A percentile compares a stretch with the other conserved stretches of the same genome.
Evolutionary conservation across 2,113 vertebrate genomes (phyloP).

Genomic region (Lycocorax pyrrhopterus): DNA sequence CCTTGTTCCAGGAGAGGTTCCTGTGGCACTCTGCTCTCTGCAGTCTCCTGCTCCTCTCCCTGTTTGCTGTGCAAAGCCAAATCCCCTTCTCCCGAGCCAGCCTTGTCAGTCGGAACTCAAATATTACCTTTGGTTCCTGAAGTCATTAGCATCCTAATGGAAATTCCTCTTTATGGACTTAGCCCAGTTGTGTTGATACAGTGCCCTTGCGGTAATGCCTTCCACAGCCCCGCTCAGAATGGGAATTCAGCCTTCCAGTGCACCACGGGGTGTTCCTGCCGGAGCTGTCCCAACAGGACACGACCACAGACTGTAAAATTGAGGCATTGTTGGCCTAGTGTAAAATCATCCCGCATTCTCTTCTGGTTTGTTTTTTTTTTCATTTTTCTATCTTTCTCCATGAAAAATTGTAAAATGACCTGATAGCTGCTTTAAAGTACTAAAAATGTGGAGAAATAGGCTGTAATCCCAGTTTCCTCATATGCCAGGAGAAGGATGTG

Average conservation of each 20-base stretch:
- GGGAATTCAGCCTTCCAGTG: neutral
- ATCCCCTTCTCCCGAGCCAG: neutral
- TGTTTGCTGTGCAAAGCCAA: constrained; percentile 20
- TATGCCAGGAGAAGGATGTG: neutral
- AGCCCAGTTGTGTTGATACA: neutral
- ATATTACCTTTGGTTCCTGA: constrained; percentile 15
- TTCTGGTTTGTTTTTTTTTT: neutral
- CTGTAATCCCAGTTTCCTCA: neutral
- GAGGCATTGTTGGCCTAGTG: neutral
- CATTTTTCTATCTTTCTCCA: neutral
- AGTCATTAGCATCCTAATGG: constrained; percentile 53
- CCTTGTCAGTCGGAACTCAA: neutral
- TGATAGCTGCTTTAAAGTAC: neutral
- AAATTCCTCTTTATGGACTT: constrained; percentile 16
- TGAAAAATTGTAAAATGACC: neutral
- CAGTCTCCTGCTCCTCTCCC: neutral
- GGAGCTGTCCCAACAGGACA: neutral
- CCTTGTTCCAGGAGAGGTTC: neutral
- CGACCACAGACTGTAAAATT: neutral
- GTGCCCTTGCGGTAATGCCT: neutral
- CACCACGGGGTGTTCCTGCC: neutral
- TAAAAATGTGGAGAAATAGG: neutral
- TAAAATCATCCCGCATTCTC: neutral
- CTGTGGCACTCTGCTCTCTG: neutral
- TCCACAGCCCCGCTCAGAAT: neutral